These are phyloP conservation scores for Aphelocoma coerulescens DNA, from an alignment of 2,113 vertebrate species.

Conservation along the genomic window DNA sequence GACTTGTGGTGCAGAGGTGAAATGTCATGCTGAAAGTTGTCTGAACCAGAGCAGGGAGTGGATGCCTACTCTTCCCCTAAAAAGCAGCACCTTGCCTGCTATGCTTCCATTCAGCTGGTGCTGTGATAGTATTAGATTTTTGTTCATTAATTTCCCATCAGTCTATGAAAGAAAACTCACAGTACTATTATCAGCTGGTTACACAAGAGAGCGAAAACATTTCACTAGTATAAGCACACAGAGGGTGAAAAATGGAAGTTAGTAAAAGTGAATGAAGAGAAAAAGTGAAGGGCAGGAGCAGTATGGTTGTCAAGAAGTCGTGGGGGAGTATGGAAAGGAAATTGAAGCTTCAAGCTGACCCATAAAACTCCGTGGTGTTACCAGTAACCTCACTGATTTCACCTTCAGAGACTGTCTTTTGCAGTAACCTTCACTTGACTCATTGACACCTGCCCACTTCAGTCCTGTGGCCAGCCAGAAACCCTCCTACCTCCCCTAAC, in stretches of 20 bases:
- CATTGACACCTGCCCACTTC: constrained; percentile 18
- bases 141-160: background rate
- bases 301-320: background rate
- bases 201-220: background rate
- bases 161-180: background rate
- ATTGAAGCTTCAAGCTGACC: background rate
- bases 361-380: background rate
- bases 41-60: background rate
- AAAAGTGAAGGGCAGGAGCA: background rate
- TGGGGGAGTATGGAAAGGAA: background rate
- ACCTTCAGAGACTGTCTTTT: background rate
- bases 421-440: background rate
- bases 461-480: background rate
- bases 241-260: background rate
- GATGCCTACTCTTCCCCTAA: background rate
- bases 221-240: background rate
- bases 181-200: background rate
- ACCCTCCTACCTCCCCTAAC: background rate
- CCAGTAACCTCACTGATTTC: background rate
- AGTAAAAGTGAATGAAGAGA: background rate
- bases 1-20: background rate
- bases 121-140: background rate
- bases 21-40: background rate
- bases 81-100: background rate
- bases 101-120: background rate